A percentile compares a stretch with the other conserved stretches of the same genome.
Conservation (phyloP, 1,140 invertebrate genomes). For the Trichogramma pretiosum region DNA sequence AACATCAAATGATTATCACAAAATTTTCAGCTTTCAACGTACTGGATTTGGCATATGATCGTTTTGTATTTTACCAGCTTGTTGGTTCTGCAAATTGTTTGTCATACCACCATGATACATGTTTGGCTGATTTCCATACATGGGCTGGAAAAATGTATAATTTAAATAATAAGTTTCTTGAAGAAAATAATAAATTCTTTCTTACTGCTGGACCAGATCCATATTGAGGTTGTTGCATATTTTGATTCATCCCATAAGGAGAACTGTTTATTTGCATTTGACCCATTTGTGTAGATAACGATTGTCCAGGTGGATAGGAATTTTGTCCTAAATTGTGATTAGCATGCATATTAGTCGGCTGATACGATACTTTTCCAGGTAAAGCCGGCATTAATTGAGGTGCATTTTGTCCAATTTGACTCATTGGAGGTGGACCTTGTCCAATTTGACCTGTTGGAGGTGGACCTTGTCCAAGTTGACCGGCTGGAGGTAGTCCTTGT, state of each 20-base stretch:
- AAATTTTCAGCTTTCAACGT: conserved; percentile 35
- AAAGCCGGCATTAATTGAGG: too few species aligned
- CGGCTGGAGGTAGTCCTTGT: too few species aligned
- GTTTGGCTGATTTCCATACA: conserved; percentile 39
- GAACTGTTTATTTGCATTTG: too few species aligned
- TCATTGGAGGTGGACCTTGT: too few species aligned
- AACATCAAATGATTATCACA: background rate
- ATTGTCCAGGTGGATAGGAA: conserved; percentile 3
- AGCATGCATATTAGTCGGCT: too few species aligned
- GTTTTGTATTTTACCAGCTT: conserved; percentile 69
- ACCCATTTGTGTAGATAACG: conserved; percentile 19
- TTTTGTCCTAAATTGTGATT: conserved; percentile 18
- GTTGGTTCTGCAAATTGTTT: conserved; percentile 27
- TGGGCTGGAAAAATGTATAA: conserved; percentile 18
- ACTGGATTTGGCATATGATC: conserved; percentile 95
- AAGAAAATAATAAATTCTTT: background rate
- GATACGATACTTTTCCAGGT: too few species aligned
- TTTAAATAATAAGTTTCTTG: background rate
- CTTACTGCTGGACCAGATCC: conserved; percentile 22
- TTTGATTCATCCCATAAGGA: conserved; percentile 12
- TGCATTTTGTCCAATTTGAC: too few species aligned
- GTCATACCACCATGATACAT: conserved; percentile 25
- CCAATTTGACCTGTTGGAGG: too few species aligned
- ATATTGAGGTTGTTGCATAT: conserved; percentile 21
- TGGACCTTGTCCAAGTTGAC: too few species aligned